These are phyloP conservation scores for Epistrophella euchroma DNA, from an alignment of 2,888 invertebrate species.

Conservation along the genomic window DNA sequence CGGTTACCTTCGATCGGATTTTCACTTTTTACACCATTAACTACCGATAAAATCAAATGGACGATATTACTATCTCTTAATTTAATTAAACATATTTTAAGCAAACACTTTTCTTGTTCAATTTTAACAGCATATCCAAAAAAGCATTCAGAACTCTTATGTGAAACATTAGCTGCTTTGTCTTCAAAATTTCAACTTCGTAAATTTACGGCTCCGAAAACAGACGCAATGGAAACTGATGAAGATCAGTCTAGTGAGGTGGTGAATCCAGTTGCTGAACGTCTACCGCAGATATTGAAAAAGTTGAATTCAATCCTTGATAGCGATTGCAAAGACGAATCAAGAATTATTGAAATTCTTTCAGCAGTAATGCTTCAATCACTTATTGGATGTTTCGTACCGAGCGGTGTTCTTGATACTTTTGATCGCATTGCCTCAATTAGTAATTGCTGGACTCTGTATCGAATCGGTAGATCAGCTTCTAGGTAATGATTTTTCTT, in stretches of 20 bases:
- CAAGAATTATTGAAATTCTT: constrained; percentile 89
- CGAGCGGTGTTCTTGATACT: constrained; percentile 85
- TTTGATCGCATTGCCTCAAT: constrained; percentile 86
- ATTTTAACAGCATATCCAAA: constrained; percentile 78
- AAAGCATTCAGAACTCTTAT: constrained; percentile 85
- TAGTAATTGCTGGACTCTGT: constrained; percentile 92
- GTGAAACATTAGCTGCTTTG: constrained; percentile 91
- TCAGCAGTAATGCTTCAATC: constrained; percentile 94
- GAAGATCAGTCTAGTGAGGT: constrained; percentile 62
- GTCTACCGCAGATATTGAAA: constrained; percentile 81
- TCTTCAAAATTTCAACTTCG: constrained; percentile 85
- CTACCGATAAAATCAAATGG: too few species aligned
- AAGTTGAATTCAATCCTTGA: constrained; percentile 81
- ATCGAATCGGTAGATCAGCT: constrained; percentile 93
- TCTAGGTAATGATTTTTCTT: constrained; percentile 85
- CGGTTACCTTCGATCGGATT: too few species aligned
- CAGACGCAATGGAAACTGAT: constrained; percentile 79
- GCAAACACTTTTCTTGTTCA: background rate
- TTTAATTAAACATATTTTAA: too few species aligned
- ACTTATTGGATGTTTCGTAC: constrained; percentile 89
- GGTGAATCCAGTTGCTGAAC: constrained; percentile 77
- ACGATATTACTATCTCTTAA: too few species aligned
- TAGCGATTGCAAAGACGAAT: constrained; percentile 80
- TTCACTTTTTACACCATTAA: too few species aligned
- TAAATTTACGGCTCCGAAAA: constrained; percentile 78